Base-by-base conservation (phyloP, 2,113 vertebrate species). In the Paratilapia polleni region DNA sequence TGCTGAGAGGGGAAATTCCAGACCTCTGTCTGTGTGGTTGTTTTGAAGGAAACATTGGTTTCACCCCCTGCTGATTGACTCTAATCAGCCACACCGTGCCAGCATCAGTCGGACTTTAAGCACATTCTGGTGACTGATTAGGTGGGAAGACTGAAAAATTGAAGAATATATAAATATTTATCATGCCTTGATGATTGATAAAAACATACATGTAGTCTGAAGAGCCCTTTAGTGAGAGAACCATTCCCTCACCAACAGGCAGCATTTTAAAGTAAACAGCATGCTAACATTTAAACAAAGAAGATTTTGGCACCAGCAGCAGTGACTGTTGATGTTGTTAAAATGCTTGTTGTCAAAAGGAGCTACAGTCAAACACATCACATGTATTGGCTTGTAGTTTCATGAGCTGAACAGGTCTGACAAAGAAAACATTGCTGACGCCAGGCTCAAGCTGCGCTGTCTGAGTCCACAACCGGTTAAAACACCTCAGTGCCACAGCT, bases 11-110 rank as follows among this genome's bases (percentile, higher is more conserved):
- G 88, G 38, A 88, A 79, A 89, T 90, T 84, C 82, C 80, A 79
- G 79, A 91, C 83, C 68, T 82, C 76, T 64, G 78, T 87, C 77
- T 84, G 75, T 82, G 84, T 87, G 85, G 83, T 90, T 91, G 81
- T 94, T 90, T 89, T 84, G 79, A 91, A 86, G 59, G 54, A 88
- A 84, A 92, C 86, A 82, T 75, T 87, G 89, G 84, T 89, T 90
- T 91, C 88, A 83, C 76, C 78, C 58, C 74, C 68, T 59, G 80
- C 77, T 95, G 95, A 96, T 96, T 96, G 94, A 94, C 92, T 96
- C 92, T 91, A 95, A 96, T 96, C 95, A 96, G 84, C 80, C 80
- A 74, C 77, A 81, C 82, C 66, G 68, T 77, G 88, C 81, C 88
- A 86, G 38, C 75, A 93, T 76, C 91, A 57, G 84, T 88, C 82